Conservation (phyloP, 2,113 vertebrate genomes). For the Spea bombifrons region DNA sequence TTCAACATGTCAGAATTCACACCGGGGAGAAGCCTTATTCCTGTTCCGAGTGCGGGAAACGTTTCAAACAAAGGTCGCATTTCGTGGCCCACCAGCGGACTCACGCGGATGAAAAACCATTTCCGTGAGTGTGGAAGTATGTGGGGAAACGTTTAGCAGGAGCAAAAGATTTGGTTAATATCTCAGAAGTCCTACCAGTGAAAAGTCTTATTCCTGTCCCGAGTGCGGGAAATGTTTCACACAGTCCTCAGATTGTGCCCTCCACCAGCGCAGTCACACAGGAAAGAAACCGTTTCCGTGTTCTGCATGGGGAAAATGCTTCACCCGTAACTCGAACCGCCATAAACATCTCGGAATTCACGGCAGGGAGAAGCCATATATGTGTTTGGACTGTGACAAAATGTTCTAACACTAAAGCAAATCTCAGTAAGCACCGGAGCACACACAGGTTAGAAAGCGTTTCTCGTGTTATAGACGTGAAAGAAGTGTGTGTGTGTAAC, state of each 20-base stretch:
- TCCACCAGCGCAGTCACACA: neutral
- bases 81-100: neutral
- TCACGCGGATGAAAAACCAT: neutral
- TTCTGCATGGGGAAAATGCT: constrained; percentile 55
- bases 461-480: too few species aligned
- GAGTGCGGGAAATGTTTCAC: neutral
- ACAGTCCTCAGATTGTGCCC: neutral
- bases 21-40: neutral
- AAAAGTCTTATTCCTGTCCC: neutral
- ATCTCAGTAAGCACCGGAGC: neutral
- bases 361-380: constrained; percentile 57
- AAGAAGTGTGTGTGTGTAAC: too few species aligned
- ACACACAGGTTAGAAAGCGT: too few species aligned
- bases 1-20: neutral
- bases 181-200: neutral
- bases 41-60: too few species aligned
- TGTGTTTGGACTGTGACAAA: neutral
- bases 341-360: constrained; percentile 55
- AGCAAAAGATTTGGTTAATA: too few species aligned
- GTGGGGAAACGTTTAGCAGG: too few species aligned
- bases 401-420: neutral
- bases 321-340: constrained; percentile 57
- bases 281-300: neutral
- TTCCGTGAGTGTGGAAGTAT: neutral
- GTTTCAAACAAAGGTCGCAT: too few species aligned